A percentile compares a stretch with the other conserved stretches of the same genome.
These are phyloP conservation scores for Ceratina japonica DNA, from an alignment of 1,140 invertebrate genomes.

Conservation along the genomic window DNA sequence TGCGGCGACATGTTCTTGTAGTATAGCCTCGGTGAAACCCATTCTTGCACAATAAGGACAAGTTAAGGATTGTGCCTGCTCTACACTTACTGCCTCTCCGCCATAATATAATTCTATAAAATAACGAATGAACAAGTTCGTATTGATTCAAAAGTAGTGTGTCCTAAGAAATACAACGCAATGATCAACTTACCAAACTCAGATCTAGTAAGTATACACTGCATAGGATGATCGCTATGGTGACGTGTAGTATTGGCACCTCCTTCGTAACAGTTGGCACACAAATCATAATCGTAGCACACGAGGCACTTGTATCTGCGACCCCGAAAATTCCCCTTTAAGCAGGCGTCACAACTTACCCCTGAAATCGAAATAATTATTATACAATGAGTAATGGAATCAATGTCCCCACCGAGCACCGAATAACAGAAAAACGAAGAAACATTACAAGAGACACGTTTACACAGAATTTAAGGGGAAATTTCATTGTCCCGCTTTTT, in stretches of 20 bases:
- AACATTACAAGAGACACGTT: background rate
- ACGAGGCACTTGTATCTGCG: conserved; percentile 98
- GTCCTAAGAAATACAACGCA: background rate
- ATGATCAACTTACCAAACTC: conserved; percentile 89
- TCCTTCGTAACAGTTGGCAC: conserved; percentile 96
- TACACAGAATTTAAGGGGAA: background rate
- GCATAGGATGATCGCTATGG: conserved; percentile 97
- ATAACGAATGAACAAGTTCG: conserved; percentile 35
- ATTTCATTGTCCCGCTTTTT: background rate
- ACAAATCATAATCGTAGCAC: conserved; percentile 99
- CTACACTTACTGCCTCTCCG: conserved; percentile 92
- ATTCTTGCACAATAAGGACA: conserved; percentile 98
- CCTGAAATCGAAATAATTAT: conserved; percentile 81
- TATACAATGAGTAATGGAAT: background rate
- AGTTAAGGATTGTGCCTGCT: conserved; percentile 96
- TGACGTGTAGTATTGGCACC: conserved; percentile 96
- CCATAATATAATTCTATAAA: conserved; percentile 94
- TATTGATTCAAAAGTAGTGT: background rate
- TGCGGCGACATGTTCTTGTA: conserved; percentile 95
- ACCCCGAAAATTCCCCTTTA: conserved; percentile 98
- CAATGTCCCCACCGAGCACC: background rate
- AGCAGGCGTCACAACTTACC: conserved; percentile 99
- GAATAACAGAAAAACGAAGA: background rate
- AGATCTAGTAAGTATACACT: conserved; percentile 97
- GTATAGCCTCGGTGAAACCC: conserved; percentile 94